Evolutionary conservation across 2,888 invertebrate species (phyloP).

Genomic region (Drosophila neotestacea): DNA sequence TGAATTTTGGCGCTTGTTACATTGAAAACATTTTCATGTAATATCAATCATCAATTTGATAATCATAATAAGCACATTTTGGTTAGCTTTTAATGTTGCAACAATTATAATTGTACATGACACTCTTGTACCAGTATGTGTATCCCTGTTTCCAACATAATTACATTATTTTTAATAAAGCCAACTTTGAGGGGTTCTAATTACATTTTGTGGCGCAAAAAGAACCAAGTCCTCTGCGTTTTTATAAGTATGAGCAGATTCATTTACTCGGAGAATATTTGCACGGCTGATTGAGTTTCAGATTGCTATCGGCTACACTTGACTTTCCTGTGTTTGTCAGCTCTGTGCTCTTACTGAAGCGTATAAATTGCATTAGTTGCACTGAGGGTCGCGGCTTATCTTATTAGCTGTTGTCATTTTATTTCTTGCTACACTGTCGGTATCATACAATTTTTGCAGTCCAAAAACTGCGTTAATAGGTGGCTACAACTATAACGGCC

Average conservation of each 20-base stretch:
- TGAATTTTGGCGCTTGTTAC: neutral
- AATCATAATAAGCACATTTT: neutral
- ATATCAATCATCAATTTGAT: neutral
- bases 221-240: slow-evolving; percentile 28
- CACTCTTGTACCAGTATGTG: neutral
- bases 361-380: slow-evolving; percentile 68
- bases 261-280: slow-evolving; percentile 40
- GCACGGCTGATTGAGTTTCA: slow-evolving; percentile 74
- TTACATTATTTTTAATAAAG: slow-evolving; percentile 3
- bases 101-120: neutral
- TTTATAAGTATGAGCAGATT: slow-evolving; percentile 15
- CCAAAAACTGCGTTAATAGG: neutral
- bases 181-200: slow-evolving; percentile 38
- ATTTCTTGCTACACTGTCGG: neutral
- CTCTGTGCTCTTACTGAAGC: slow-evolving; percentile 21
- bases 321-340: slow-evolving; percentile 31
- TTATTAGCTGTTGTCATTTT: slow-evolving; percentile 58
- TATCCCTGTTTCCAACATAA: neutral
- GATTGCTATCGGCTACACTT: slow-evolving; percentile 51
- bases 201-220: slow-evolving; percentile 47
- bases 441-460: neutral
- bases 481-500: neutral
- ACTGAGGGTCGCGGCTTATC: slow-evolving; percentile 52
- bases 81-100: neutral
- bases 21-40: neutral